phyloP scores from a whole-genome alignment of 2,113 vertebrate species.

The Takifugu flavidus region DNA sequence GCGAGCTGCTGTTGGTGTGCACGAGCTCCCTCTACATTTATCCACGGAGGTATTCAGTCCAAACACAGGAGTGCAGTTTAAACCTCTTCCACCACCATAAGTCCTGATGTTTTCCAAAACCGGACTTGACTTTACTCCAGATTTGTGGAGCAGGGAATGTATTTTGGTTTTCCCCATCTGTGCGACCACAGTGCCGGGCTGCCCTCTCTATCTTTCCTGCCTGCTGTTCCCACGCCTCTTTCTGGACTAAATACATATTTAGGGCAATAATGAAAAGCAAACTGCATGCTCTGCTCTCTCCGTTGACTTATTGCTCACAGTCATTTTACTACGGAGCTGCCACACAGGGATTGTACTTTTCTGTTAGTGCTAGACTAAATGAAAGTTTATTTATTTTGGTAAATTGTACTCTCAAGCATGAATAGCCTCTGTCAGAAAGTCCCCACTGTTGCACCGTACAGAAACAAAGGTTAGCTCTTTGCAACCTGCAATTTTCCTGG shows the following conservation, averaged over 20 bases:
- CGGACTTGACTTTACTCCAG: conserved; percentile 50
- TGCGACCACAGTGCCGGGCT: conserved; percentile 63
- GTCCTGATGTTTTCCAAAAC: conserved; percentile 40
- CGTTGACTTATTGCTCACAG: conserved; percentile 42
- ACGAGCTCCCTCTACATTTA: conserved; percentile 11
- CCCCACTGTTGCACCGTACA: conserved; percentile 4
- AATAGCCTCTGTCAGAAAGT: conserved; percentile 28
- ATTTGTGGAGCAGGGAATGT: conserved; percentile 61
- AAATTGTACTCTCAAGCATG: conserved; percentile 11
- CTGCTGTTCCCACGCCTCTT: conserved; percentile 67
- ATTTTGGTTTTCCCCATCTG: conserved; percentile 73
- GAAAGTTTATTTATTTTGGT: conserved; percentile 29
- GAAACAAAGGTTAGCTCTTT: neutral
- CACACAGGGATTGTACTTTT: conserved; percentile 10
- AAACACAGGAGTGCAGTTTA: conserved; percentile 5
- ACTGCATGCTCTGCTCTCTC: conserved; percentile 44
- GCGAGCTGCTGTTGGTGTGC: conserved; percentile 9
- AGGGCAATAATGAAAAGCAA: conserved; percentile 60
- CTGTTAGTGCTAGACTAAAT: conserved; percentile 23
- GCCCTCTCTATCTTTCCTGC: conserved; percentile 51
- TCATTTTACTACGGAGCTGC: conserved; percentile 23
- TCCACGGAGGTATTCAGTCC: neutral
- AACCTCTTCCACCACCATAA: neutral
- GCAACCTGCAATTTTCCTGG: conserved; percentile 4
- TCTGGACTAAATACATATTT: conserved; percentile 69